phyloP scores from a whole-genome alignment of 2,113 vertebrate species.

The Hymenochirus boettgeri region DNA sequence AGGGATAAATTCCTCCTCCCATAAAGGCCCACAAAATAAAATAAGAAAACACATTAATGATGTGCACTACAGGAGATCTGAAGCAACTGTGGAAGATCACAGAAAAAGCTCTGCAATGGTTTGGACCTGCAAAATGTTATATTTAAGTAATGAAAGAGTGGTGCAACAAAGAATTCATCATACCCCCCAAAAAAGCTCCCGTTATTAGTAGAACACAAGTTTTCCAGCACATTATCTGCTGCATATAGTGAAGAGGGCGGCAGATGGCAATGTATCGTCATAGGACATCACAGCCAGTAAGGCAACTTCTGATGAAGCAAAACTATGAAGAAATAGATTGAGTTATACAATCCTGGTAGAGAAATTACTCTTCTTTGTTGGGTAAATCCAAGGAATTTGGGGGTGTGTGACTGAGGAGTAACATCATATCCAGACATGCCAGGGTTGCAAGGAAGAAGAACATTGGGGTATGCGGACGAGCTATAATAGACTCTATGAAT shows the following conservation, averaged over 20 bases:
- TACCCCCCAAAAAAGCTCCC: slow-evolving; percentile 34
- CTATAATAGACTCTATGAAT: not conserved
- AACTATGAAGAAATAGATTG: not conserved
- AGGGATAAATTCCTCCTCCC: slow-evolving; percentile 41
- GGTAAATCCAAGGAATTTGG: not conserved
- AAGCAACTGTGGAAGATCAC: slow-evolving; percentile 49
- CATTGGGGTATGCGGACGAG: not conserved
- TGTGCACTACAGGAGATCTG: no score
- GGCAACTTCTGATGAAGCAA: slow-evolving; percentile 36
- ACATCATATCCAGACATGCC: not conserved
- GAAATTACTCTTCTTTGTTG: not conserved
- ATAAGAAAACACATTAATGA: slow-evolving; percentile 44
- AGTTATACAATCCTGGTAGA: not conserved
- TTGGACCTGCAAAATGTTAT: slow-evolving; percentile 54
- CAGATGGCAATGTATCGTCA: slow-evolving; percentile 40
- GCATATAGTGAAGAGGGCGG: slow-evolving; percentile 33
- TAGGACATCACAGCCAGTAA: slow-evolving; percentile 45
- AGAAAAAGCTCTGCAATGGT: slow-evolving; percentile 48
- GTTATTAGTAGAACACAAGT: slow-evolving; percentile 27
- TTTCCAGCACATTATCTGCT: slow-evolving; percentile 25
- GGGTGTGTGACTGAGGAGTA: slow-evolving; percentile 1
- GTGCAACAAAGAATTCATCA: slow-evolving; percentile 50
- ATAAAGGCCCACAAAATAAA: slow-evolving; percentile 36
- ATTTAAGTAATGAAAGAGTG: slow-evolving; percentile 41
- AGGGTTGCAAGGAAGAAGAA: slow-evolving; percentile 7